Conservation (phyloP, 2,888 invertebrate species). For the Ectropis crepuscularia region DNA sequence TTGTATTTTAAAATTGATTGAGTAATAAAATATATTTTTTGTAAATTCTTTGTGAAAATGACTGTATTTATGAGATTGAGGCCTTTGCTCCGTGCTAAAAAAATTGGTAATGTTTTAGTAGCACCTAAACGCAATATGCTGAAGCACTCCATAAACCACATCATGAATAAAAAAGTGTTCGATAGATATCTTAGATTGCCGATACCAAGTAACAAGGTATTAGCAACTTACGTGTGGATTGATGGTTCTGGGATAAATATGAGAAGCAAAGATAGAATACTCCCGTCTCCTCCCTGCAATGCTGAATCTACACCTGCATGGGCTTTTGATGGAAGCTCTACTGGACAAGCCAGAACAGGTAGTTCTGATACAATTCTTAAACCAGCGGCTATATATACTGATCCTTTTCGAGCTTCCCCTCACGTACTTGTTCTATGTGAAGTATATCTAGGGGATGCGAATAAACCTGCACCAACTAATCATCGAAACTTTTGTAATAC, state of each 20-base stretch:
- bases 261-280: conserved; percentile 88
- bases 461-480: conserved; percentile 89
- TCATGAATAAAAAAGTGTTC: conserved; percentile 75
- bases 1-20: background rate
- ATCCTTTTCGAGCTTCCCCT: conserved; percentile 95
- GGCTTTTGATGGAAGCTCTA: conserved; percentile 97
- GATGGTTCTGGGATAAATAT: conserved; percentile 91
- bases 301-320: conserved; percentile 88
- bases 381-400: conserved; percentile 94
- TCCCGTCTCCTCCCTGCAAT: conserved; percentile 86
- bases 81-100: conserved; percentile 5
- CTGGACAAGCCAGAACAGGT: conserved; percentile 91
- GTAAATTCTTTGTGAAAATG: conserved; percentile 9
- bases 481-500: conserved; percentile 89
- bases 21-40: background rate
- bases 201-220: conserved; percentile 84
- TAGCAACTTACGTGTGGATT: conserved; percentile 91
- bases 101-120: conserved; percentile 3
- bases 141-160: conserved; percentile 74
- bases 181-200: conserved; percentile 84
- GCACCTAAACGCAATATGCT: conserved; percentile 58
- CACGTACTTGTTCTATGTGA: conserved; percentile 95
- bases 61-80: background rate
- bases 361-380: conserved; percentile 95
- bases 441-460: conserved; percentile 89